Conservation (phyloP, 2,113 vertebrate species). For the Chiloscyllium plagiosum region DNA sequence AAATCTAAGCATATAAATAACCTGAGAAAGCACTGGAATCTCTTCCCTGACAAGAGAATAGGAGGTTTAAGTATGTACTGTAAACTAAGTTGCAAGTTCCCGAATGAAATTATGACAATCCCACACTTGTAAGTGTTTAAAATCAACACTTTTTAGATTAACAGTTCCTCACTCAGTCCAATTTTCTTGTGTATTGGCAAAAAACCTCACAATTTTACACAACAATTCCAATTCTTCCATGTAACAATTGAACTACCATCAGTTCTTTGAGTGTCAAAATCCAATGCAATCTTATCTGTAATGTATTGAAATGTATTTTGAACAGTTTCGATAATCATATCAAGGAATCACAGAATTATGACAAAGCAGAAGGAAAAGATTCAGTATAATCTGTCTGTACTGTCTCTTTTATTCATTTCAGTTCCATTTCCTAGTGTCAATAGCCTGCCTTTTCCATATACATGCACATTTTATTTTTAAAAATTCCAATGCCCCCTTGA, state of each 20-base stretch:
- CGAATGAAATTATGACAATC: background rate
- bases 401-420: no score
- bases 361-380: no score
- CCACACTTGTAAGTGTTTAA: background rate
- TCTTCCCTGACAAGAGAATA: background rate
- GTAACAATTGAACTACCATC: background rate
- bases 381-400: no score
- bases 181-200: background rate
- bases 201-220: background rate
- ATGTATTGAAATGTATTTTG: no score
- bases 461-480: no score
- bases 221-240: background rate
- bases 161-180: background rate
- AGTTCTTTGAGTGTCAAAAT: background rate
- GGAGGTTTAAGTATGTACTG: background rate
- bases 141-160: background rate
- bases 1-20: background rate
- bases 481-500: no score
- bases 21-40: background rate
- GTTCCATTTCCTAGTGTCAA: no score
- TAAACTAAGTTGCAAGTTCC: background rate
- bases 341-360: no score
- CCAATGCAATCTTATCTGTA: no score
- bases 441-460: no score
- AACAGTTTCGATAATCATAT: no score